Percentiles rank a stretch among this genome's conserved stretches.
Conservation (phyloP, 1,140 invertebrate species). For the Microvelia longipes region DNA sequence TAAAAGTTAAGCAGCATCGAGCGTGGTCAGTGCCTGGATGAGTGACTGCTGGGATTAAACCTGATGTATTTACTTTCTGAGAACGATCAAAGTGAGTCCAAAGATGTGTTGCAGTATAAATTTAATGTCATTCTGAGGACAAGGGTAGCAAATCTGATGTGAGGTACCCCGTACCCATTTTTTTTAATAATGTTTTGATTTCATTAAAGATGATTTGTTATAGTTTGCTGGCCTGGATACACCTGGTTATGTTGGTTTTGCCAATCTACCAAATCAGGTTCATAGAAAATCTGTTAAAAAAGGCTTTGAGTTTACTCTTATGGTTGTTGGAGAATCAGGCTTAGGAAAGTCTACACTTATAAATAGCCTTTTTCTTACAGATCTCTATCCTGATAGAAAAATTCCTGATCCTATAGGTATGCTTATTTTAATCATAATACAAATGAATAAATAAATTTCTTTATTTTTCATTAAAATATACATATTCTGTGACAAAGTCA, state of each 20-base stretch:
- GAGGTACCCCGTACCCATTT: too few relatives aligned
- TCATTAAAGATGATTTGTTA: conserved; percentile 21
- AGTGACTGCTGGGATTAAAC: too few relatives aligned
- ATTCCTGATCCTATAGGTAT: conserved; percentile 72
- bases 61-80: too few relatives aligned
- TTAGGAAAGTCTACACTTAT: conserved; percentile 95
- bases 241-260: conserved; percentile 79
- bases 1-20: too few relatives aligned
- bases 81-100: too few relatives aligned
- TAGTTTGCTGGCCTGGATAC: conserved; percentile 68
- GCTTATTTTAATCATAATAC: conserved; percentile 17
- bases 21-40: too few relatives aligned
- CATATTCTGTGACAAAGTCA: neutral
- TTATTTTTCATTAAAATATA: too few relatives aligned
- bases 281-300: conserved; percentile 92
- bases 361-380: conserved; percentile 93
- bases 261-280: conserved; percentile 90
- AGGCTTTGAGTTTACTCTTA: conserved; percentile 94
- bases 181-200: neutral
- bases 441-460: too few relatives aligned
- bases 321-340: conserved; percentile 95
- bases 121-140: too few relatives aligned
- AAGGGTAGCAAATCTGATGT: too few relatives aligned
- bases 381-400: conserved; percentile 77
- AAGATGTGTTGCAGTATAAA: too few relatives aligned